These are phyloP conservation scores for Ylistrum balloti DNA, from an alignment of 1,140 invertebrate species.

Conservation along the genomic window DNA sequence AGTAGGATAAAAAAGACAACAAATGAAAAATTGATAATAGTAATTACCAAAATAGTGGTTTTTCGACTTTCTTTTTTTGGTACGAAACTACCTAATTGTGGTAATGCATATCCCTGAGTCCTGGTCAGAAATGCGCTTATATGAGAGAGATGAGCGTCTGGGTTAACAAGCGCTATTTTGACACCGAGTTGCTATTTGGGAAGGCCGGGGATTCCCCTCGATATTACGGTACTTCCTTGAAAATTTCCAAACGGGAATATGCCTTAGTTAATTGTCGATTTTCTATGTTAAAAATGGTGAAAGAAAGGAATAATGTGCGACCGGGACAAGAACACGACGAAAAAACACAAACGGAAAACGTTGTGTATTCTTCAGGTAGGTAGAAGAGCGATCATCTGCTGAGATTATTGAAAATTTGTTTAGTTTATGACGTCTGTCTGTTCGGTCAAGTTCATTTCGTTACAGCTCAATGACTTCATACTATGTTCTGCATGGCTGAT, in stretches of 20 bases:
- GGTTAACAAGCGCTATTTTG: not conserved
- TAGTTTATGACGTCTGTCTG: not conserved
- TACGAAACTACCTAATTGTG: too few relatives aligned
- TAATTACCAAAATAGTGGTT: too few relatives aligned
- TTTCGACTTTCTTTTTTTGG: too few relatives aligned
- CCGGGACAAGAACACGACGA: not conserved
- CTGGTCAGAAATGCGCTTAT: too few relatives aligned
- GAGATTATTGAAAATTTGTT: not conserved
- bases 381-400: not conserved
- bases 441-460: not conserved
- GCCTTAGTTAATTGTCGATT: conserved; percentile 9
- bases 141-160: too few relatives aligned
- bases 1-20: too few relatives aligned
- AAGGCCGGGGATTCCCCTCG: not conserved
- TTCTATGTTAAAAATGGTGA: not conserved
- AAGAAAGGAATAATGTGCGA: not conserved
- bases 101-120: too few relatives aligned
- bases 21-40: too few relatives aligned
- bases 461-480: too few relatives aligned
- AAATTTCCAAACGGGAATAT: conserved; percentile 35
- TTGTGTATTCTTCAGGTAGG: not conserved
- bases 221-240: not conserved
- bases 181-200: conserved; percentile 18
- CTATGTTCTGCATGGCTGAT: too few relatives aligned
- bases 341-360: not conserved